phyloP scores from a whole-genome alignment of 2,113 vertebrate genomes.

The Nothobranchius furzeri region DNA sequence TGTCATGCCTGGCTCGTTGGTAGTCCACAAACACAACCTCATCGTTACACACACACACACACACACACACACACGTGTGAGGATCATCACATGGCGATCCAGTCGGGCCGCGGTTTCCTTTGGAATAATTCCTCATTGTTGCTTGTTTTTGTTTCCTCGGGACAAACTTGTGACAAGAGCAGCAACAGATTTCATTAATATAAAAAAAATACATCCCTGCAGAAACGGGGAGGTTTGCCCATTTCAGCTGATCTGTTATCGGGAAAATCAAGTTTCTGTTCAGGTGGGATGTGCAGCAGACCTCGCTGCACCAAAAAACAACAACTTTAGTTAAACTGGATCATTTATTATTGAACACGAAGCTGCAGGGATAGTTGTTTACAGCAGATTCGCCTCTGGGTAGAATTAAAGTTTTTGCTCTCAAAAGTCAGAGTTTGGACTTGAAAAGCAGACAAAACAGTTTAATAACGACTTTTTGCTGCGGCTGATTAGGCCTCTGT shows the following conservation, averaged over 20 bases:
- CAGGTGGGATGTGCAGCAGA: neutral
- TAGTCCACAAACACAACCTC: conserved; percentile 60
- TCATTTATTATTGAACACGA: neutral
- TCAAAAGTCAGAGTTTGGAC: too few species aligned
- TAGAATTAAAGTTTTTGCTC: neutral
- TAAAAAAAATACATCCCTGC: neutral
- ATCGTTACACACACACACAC: conserved; percentile 6
- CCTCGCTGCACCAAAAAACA: neutral
- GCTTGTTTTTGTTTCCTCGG: conserved; percentile 5
- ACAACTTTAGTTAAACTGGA: too few species aligned
- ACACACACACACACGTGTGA: conserved; percentile 11
- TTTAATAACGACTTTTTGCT: too few species aligned
- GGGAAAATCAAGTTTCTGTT: neutral
- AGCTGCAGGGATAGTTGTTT: neutral
- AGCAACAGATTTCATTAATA: conserved; percentile 1
- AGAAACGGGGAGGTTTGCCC: neutral
- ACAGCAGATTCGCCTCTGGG: neutral
- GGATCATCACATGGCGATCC: conserved; percentile 37
- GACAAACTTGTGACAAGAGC: conserved; percentile 25
- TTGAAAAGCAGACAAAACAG: too few species aligned
- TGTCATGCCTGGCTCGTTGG: conserved; percentile 66
- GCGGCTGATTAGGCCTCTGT: too few species aligned
- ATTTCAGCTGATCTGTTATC: neutral
- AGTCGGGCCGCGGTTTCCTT: conserved; percentile 9
- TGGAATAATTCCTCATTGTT: conserved; percentile 22